Conservation (phyloP, 1,140 invertebrate species). For the Brachionus sp. region DNA sequence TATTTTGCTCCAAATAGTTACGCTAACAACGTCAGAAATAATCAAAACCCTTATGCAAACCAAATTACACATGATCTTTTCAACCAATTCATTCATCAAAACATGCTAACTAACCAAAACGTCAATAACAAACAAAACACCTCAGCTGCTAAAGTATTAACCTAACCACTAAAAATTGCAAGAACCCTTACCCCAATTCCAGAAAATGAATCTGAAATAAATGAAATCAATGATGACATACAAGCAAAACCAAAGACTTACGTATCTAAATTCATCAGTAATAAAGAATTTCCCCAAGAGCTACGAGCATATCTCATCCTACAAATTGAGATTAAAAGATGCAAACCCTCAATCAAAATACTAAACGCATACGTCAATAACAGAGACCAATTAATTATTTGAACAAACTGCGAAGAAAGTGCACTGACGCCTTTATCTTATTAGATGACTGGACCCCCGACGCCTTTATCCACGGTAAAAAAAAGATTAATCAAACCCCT, state of each 20-base stretch:
- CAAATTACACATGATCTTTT: too few relatives aligned
- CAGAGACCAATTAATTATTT: not conserved
- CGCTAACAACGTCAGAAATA: too few relatives aligned
- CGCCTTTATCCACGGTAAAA: not conserved
- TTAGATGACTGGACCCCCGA: not conserved
- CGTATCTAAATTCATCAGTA: not conserved
- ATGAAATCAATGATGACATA: not conserved
- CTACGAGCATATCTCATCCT: not conserved
- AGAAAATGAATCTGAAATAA: not conserved
- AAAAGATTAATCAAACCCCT: not conserved
- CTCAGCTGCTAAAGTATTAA: too few relatives aligned
- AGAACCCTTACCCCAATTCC: too few relatives aligned
- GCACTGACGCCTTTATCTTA: not conserved
- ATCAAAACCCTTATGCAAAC: too few relatives aligned
- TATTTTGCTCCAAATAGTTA: too few relatives aligned
- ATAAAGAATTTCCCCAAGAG: not conserved
- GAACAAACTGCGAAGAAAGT: not conserved
- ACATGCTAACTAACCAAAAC: too few relatives aligned
- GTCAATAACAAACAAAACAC: too few relatives aligned
- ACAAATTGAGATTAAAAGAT: not conserved
- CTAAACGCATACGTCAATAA: not conserved
- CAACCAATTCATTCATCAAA: too few relatives aligned
- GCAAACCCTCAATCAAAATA: not conserved
- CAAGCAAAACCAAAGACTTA: not conserved
- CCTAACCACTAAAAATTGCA: not conserved